Base-by-base conservation (phyloP, 2,797 vertebrate species). In the Sebastes vulpes region DNA sequence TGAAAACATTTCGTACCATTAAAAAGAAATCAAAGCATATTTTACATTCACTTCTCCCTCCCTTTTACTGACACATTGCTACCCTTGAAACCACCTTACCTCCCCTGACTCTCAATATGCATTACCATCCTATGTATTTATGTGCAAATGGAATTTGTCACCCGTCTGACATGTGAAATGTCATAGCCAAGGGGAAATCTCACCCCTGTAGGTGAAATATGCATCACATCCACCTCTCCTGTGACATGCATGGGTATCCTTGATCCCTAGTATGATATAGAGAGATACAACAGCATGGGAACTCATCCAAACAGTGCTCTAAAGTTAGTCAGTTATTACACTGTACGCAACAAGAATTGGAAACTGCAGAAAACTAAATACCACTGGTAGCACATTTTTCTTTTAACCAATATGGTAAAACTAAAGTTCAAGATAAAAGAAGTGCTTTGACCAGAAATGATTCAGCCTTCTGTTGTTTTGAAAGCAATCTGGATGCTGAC, bases 141-240 rank as follows among this genome's bases (percentile, higher is more conserved):
- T 20, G 28, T 65, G 67, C 50, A 67, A 76, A 84, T 76, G 14
- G 35, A 23, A 84, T 72, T 65, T 46, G 53, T 75, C 60, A 65
- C 58, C 28, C 66, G 7, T 65, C 7, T 65, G 52, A 68, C 46
- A 75, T 65, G 59, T 63, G 54, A 83, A 73, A 53, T 66, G 38
- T 58, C 48, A 64, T 25, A 60, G 52, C 18, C 2, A 4, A 21
- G 16, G 32, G 25, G 50, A 66, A 46, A 64, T 76, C 31, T 28
- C 26, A 59, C 16, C 56, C 20, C 57, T 57, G 54, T 38, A 25
- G 23, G 53, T 70, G 16, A 61, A 48, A 68, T 11, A 58, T 48
- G 20, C 26, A 70, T 63, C 54, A 57, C 53, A 38, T n/a, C 29
- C 18, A 21, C 20, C 53, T 59, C 50, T 60, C 20, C 31, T 21